Evolutionary conservation across 2,888 invertebrate species (phyloP), one percentile per base, ranked within the genome.

Genomic region (Drosophila picticornis): DNA sequence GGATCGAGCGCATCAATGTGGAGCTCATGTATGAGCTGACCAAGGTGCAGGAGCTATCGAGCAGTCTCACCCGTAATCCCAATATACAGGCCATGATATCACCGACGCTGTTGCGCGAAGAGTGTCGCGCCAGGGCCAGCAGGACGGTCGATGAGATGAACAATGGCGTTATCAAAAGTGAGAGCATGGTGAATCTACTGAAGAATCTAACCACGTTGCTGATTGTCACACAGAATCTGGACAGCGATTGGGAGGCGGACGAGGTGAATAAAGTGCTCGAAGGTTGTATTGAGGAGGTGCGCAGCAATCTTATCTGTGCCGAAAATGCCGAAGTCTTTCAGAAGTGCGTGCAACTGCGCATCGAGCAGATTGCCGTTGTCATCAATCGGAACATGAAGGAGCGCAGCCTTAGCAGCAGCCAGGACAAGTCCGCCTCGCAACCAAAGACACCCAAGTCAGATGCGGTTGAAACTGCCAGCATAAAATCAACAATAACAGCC

Each of bases 201-300:
- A 96, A 97, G 62, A 97, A 97, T 92, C 94, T 99, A 58, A 97
- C 98, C 25, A 98, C 98, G 2, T 94, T 99, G 38, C 96, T 99
- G 95, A 85, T 93, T 63, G 92, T 93, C 3, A 91, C 92, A 19
- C 93, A 93, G 36, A 92, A 93, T 73, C 65, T 93, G 50, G 94
- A 96, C 10, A 90, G 87, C 36, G 92, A 92, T 10, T 96, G 96
- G 93, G 96, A 96, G 2, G 96, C 97, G 91, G 53, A 65, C 7
- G 96, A 97, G 92, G 98, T 97, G 93, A 97, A 97, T 3, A 98
- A 98, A 93, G 98, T 99, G 92, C 94, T 98, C 63, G 97, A 98
- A 94, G 98, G 98, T 27, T 97, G 98, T 48, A 96, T 99, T 94
- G 96, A 97, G 88, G 97, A 98, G 91, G 97, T 98, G 59, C 97